phyloP scores from a whole-genome alignment of 2,888 invertebrate genomes.

The Torymus aiolomorphi region DNA sequence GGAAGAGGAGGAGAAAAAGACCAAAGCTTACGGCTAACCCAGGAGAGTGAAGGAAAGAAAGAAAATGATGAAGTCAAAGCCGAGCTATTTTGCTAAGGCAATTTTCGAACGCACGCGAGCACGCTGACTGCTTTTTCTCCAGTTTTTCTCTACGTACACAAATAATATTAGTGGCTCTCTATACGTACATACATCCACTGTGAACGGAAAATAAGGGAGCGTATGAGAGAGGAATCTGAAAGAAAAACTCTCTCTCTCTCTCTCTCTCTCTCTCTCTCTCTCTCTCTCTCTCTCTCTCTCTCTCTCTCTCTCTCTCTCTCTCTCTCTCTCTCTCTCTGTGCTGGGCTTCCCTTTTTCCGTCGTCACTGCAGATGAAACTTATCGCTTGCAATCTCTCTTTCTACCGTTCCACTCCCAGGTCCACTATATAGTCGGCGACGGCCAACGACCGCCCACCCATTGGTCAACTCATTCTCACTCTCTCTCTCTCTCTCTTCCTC shows the following conservation, averaged over 20 bases:
- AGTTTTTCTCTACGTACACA: not conserved
- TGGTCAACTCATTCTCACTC: no score
- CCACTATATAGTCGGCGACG: not conserved
- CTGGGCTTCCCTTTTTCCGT: constrained; percentile 18
- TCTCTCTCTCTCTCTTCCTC: no score
- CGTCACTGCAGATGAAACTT: constrained; percentile 35
- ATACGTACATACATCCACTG: no score
- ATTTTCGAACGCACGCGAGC: constrained; percentile 37
- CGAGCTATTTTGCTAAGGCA: constrained; percentile 35
- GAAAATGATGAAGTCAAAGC: not conserved
- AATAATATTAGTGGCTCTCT: no score
- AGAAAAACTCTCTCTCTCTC: no score
- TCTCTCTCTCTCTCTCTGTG: no score
- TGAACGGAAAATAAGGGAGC: constrained; percentile 10
- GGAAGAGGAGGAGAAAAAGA: not conserved
- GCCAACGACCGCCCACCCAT: no score
- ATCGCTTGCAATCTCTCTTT: constrained; percentile 42
- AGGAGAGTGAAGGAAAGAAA: not conserved
- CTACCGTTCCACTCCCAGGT: not conserved
- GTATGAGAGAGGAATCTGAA: constrained; percentile 33
- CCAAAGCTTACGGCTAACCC: not conserved
- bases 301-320: no score
- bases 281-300: no score
- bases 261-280: not conserved
- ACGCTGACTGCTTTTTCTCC: not conserved